phyloP scores from a whole-genome alignment of 2,113 vertebrate genomes.

The Cinclus cinclus region DNA sequence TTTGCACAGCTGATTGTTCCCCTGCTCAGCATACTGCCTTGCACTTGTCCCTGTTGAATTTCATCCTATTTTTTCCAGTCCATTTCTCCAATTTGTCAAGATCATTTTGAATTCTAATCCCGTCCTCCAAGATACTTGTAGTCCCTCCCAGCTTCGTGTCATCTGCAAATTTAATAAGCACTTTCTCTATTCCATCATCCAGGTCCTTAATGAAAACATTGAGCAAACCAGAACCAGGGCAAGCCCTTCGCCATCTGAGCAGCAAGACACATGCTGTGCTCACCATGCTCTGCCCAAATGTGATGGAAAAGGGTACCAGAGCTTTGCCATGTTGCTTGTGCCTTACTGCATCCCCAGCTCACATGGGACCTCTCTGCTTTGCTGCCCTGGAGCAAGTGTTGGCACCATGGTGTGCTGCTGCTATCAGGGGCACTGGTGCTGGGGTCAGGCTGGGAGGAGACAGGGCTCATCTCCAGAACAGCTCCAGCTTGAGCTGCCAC shows the following conservation, averaged over 20 bases:
- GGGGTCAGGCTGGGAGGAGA: neutral
- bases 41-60: constrained; percentile 52
- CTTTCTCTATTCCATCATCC: constrained; percentile 54
- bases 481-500: neutral
- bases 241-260: neutral
- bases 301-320: neutral
- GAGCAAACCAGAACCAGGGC: constrained; percentile 17
- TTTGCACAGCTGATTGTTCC: constrained; percentile 40
- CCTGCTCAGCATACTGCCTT: neutral
- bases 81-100: constrained; percentile 70
- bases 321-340: neutral
- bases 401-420: rapidly evolving
- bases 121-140: constrained; percentile 63
- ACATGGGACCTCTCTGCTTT: neutral
- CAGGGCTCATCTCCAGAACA: rapidly evolving
- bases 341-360: neutral
- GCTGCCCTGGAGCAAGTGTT: rapidly evolving
- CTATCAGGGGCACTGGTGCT: rapidly evolving
- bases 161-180: constrained; percentile 68
- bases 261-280: rapidly evolving
- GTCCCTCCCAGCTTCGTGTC: constrained; percentile 61
- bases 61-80: constrained; percentile 67
- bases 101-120: constrained; percentile 65
- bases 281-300: neutral
- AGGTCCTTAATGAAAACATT: constrained; percentile 47